phyloP scores from a whole-genome alignment of 2,888 invertebrate genomes.

The Tachystola acroxantha region DNA sequence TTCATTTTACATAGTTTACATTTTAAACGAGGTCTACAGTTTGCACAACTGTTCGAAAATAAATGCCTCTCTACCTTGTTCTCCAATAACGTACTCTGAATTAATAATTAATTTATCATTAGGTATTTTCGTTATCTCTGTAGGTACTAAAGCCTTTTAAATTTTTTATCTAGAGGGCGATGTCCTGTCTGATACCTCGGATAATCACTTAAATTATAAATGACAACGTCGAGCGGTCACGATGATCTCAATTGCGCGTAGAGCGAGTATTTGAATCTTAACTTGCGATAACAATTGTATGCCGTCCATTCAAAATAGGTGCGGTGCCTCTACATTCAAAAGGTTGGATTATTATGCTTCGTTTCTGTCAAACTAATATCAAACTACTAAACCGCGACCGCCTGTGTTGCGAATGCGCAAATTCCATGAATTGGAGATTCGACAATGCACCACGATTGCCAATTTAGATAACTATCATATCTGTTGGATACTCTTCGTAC shows the following conservation, averaged over 20 bases:
- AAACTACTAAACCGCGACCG: background rate
- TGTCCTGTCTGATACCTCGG: too few species aligned
- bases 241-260: background rate
- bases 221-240: background rate
- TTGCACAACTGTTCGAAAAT: conserved; percentile 43
- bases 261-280: conserved; percentile 1
- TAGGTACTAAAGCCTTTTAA: too few species aligned
- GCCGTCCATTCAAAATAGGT: too few species aligned
- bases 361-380: background rate
- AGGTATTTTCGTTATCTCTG: background rate
- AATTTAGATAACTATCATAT: conserved; percentile 13
- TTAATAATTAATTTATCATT: conserved; percentile 4
- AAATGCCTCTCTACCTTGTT: conserved; percentile 3
- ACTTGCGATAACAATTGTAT: too few species aligned
- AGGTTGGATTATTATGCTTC: background rate
- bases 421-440: conserved; percentile 15
- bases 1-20: conserved; percentile 32
- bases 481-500: conserved; percentile 7
- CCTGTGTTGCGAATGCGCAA: conserved; percentile 9
- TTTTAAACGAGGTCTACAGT: conserved; percentile 27
- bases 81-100: conserved; percentile 5
- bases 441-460: conserved; percentile 13
- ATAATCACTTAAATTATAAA: background rate
- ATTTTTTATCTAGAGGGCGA: too few species aligned
- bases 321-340: background rate